Conservation (phyloP, 1,140 invertebrate species). For the Metopolophium dirhodum region DNA sequence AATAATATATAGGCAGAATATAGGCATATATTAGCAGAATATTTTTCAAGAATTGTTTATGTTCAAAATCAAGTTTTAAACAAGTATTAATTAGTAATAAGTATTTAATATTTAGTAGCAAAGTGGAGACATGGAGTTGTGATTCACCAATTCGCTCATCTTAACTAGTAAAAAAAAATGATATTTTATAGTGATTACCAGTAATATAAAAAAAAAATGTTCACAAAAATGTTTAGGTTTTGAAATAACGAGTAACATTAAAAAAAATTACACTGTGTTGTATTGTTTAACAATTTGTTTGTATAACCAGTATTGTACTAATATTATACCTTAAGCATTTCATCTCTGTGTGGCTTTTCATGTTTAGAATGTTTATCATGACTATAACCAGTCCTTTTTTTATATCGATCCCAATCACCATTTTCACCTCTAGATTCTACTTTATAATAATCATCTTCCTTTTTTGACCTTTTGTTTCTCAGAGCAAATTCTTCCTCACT, state of each 20-base stretch:
- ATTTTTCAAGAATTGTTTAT: not conserved
- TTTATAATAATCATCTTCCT: constrained; percentile 53
- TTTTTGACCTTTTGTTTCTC: constrained; percentile 45
- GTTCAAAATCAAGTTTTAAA: not conserved
- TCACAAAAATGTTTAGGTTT: not conserved
- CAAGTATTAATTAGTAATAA: not conserved
- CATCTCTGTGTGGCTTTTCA: constrained; percentile 36
- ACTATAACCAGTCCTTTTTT: constrained; percentile 42
- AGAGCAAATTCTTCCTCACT: constrained; percentile 28
- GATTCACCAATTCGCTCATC: not conserved
- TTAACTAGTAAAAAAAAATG: not conserved
- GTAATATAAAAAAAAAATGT: not conserved
- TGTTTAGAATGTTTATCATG: constrained; percentile 52
- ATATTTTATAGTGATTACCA: not conserved
- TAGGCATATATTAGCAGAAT: not conserved
- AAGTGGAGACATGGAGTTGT: not conserved
- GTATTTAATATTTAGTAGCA: not conserved
- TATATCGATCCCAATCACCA: constrained; percentile 49
- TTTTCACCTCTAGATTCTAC: constrained; percentile 46
- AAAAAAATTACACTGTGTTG: not conserved
- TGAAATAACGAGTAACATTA: not conserved
- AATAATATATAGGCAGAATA: not conserved
- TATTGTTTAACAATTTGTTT: not conserved
- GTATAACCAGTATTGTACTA: not conserved
- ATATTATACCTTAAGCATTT: constrained; percentile 24